Evolutionary conservation across 2,797 vertebrate genomes (phyloP).

Genomic region (Furcifer pardalis): DNA sequence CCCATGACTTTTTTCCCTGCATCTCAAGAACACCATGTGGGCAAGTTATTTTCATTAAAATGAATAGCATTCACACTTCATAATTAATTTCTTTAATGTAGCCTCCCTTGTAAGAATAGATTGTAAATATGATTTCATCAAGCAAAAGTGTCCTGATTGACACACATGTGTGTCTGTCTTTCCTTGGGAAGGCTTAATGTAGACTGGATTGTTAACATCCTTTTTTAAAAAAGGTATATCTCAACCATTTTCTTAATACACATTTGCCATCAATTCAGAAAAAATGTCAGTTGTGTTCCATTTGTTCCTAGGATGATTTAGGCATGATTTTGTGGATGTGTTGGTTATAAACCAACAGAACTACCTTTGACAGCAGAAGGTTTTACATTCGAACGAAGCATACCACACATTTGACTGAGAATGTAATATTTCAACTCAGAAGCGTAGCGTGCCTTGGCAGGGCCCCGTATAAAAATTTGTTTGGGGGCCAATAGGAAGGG

Average conservation of each 20-base stretch:
- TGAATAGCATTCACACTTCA: conserved; percentile 58
- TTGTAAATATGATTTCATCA: conserved; percentile 53
- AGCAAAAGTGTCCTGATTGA: conserved; percentile 34
- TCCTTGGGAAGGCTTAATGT: conserved; percentile 12
- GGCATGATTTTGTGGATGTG: neutral
- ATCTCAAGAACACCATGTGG: conserved; percentile 66
- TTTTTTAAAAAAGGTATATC: neutral
- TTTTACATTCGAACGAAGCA: neutral
- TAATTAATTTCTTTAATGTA: conserved; percentile 55
- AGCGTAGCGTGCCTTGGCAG: too few species aligned
- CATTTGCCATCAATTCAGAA: neutral
- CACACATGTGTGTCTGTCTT: conserved; percentile 1
- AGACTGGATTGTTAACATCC: neutral
- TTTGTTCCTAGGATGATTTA: neutral
- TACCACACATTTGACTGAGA: neutral
- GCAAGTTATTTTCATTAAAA: conserved; percentile 70
- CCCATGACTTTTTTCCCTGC: conserved; percentile 59
- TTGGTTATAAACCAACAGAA: neutral
- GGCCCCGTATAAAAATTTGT: too few species aligned
- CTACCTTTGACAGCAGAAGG: neutral
- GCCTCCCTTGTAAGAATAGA: conserved; percentile 39
- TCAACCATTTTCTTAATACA: neutral
- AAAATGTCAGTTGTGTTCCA: neutral
- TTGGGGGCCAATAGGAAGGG: too few species aligned
- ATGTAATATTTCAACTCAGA: neutral